Evolutionary conservation across 2,113 vertebrate species (phyloP), one percentile per base, ranked within the genome.

Genomic region (Calyptommatus sinebrachiatus): DNA sequence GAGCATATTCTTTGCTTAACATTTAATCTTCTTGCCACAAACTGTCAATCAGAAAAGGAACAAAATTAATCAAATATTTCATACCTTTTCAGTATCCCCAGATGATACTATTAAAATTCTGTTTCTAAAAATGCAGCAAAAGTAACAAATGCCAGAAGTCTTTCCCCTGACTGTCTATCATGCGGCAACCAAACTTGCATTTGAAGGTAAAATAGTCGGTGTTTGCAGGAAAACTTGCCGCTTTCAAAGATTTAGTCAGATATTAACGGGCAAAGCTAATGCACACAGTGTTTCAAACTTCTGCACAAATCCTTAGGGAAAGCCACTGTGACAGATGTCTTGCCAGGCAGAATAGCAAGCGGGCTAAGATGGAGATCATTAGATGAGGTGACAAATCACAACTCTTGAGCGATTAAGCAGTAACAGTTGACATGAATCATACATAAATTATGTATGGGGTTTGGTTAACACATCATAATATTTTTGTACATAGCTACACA

Each of bases 251-350:
- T 78, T 81, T 71, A 63, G 91, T 57, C 85, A 85, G 81, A 88
- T 88, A 83, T 88, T 90, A 87, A 90, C 69, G 86, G 88, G 79
- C 45, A 68, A 85, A 90, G 91, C 93, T 90, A 91, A 93, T 86
- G 79, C 69, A 86, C 29, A 85, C 83, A 87, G 84, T 74, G 81
- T 91, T 91, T 80, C 85, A 83, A 85, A 78, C 78, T 83, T 87
- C 74, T 29, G 57, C 11, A 45, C 80, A 73, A 85, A 82, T 83
- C 91, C 86, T 85, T 86, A 82, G 85, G 84, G 79, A 89, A 84
- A 78, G 76, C 1, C 7, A 60, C 12, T 24, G 88, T 88, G 87
- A 86, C 89, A 89, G 87, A 87, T 87, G 83, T 86, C 81, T 69
- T 75, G 78, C n/a, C 85, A 87, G 86, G 75, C 75, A 80, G 76